phyloP scores from a whole-genome alignment of 2,797 vertebrate species.

The Acipenser ruthenus region DNA sequence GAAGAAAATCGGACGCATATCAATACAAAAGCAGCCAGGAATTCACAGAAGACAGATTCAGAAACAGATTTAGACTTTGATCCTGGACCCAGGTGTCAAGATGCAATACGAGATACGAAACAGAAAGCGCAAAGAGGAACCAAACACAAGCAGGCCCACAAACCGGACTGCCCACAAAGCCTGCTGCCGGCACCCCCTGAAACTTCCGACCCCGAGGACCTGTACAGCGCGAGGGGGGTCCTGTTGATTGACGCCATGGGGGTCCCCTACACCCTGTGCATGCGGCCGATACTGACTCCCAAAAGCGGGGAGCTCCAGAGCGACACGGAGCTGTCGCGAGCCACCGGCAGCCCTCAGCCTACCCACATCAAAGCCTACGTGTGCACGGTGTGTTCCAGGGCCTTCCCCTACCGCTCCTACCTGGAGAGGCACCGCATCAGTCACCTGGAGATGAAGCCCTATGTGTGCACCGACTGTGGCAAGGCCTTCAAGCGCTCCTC shows the following conservation, averaged over 20 bases:
- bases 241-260: background rate
- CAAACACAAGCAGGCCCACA: no score
- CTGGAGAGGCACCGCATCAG: constrained; percentile 38
- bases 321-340: background rate
- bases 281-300: background rate
- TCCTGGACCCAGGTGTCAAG: no score
- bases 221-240: background rate
- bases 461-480: constrained; percentile 34
- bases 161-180: no score
- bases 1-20: no score
- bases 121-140: no score
- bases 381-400: constrained; percentile 42
- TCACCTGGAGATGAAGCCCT: constrained; percentile 33
- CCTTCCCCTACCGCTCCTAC: constrained; percentile 41
- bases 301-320: background rate
- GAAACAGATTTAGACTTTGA: no score
- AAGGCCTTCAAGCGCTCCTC: constrained; percentile 37
- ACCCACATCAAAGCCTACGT: background rate
- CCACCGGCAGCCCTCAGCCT: background rate
- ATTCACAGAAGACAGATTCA: no score
- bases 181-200: no score
- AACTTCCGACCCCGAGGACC: no score
- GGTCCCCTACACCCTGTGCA: background rate
- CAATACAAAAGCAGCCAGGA: no score
- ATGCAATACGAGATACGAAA: no score